These are phyloP conservation scores for Himalopsyche tibetana DNA, from an alignment of 2,888 invertebrate genomes.

Conservation along the genomic window DNA sequence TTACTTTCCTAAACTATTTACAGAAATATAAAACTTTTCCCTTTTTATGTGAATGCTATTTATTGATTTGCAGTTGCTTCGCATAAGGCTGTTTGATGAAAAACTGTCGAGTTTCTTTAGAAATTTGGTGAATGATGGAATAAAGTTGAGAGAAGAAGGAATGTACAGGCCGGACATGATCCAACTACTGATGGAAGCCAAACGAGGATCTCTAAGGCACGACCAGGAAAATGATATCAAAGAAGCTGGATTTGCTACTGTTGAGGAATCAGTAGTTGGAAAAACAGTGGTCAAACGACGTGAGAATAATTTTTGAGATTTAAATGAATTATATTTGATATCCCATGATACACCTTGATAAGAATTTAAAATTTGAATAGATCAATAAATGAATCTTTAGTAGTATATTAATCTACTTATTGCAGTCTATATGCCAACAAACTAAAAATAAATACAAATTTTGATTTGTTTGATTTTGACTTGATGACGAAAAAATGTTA, in stretches of 20 bases:
- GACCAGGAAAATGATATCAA: constrained; percentile 66
- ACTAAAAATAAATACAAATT: no score
- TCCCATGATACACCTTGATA: no score
- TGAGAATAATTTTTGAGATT: constrained; percentile 59
- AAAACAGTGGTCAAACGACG: constrained; percentile 69
- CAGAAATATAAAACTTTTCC: no score
- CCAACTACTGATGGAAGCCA: constrained; percentile 77
- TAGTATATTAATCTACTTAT: no score
- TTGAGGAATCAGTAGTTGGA: constrained; percentile 71
- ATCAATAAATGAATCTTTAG: no score
- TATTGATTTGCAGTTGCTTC: constrained; percentile 66
- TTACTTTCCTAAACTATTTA: no score
- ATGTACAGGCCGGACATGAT: constrained; percentile 76
- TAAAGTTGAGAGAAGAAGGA: constrained; percentile 70
- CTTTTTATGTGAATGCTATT: no score
- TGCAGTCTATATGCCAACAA: no score
- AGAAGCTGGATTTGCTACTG: constrained; percentile 72
- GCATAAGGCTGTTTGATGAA: constrained; percentile 67
- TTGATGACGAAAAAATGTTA: no score
- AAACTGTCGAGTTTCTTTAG: constrained; percentile 69
- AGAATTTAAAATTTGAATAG: no score
- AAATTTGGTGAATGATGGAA: constrained; percentile 67
- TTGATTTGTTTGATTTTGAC: no score
- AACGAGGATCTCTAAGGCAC: constrained; percentile 70
- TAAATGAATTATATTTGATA: no score